Percentiles rank a stretch among this genome's conserved stretches.
phyloP scores from a whole-genome alignment of 2,888 invertebrate genomes.

The Meta bourneti region DNA sequence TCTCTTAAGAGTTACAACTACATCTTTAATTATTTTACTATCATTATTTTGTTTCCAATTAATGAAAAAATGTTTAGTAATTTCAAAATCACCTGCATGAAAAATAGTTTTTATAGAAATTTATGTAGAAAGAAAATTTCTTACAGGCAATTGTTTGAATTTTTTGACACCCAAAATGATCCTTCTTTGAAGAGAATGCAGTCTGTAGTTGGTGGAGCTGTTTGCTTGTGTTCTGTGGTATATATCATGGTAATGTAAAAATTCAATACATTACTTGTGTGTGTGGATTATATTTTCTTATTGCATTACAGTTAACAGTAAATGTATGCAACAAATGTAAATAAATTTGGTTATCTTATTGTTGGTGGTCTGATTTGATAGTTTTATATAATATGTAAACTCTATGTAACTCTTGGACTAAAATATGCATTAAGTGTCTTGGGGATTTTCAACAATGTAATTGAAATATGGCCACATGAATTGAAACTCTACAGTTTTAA shows the following conservation, averaged over 20 bases:
- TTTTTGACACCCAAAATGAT: constrained; percentile 93
- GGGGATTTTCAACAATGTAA: not conserved
- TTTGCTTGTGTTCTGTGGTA: constrained; percentile 93
- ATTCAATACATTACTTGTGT: not conserved
- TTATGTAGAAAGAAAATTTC: not conserved
- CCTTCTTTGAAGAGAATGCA: constrained; percentile 94
- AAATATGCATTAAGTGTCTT: not conserved
- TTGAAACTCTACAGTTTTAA: too few species aligned
- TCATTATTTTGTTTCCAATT: not conserved
- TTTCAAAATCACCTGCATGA: not conserved
- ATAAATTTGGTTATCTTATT: not conserved
- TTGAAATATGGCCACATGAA: not conserved
- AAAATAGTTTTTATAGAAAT: not conserved
- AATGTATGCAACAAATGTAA: too few species aligned
- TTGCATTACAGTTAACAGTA: too few species aligned
- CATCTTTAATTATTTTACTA: too few species aligned
- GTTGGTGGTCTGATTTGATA: too few species aligned
- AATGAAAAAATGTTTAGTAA: not conserved
- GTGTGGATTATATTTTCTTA: too few species aligned
- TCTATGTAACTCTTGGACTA: not conserved
- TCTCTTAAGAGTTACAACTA: too few species aligned
- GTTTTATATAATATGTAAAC: too few species aligned
- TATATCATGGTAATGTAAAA: constrained; percentile 85
- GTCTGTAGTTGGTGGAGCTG: constrained; percentile 90
- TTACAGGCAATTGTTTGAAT: constrained; percentile 91